These are phyloP conservation scores for Drosophila willistoni DNA, from an alignment of 1,140 invertebrate species.

Conservation along the genomic window DNA sequence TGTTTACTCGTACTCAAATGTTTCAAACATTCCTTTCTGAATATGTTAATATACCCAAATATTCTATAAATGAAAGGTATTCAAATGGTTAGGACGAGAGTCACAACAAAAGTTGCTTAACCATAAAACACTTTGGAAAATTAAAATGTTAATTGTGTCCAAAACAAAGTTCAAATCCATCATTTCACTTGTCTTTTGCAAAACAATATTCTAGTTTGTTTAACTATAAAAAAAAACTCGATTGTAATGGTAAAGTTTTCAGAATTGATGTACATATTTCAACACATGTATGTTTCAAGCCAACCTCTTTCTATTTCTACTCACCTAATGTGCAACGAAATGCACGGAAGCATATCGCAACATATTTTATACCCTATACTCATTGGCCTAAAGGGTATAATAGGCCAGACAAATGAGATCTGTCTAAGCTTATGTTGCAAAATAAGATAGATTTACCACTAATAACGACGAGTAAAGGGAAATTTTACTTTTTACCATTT, in stretches of 20 bases:
- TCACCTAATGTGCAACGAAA: constrained; percentile 64
- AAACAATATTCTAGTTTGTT: not conserved
- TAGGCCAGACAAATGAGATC: constrained; percentile 32
- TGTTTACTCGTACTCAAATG: too few species aligned
- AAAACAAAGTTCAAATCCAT: too few species aligned
- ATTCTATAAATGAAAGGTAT: not conserved
- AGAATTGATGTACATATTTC: not conserved
- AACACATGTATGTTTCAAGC: constrained; percentile 10
- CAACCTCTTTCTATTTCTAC: constrained; percentile 40
- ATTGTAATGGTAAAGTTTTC: too few species aligned
- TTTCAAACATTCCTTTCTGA: too few species aligned
- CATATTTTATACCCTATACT: constrained; percentile 4
- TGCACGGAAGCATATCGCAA: constrained; percentile 53
- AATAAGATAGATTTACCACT: too few species aligned
- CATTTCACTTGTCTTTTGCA: too few species aligned
- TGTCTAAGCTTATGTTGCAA: too few species aligned
- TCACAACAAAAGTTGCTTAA: not conserved
- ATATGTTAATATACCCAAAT: too few species aligned
- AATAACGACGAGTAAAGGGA: too few species aligned
- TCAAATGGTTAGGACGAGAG: not conserved
- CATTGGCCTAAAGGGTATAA: not conserved
- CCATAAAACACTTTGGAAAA: too few species aligned
- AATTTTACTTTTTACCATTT: too few species aligned
- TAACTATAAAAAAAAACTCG: not conserved
- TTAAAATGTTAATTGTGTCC: too few species aligned